A percentile compares a stretch with the other conserved stretches of the same genome.
Conservation (phyloP, 2,797 vertebrate genomes). For the Halcyon smyrnensis region DNA sequence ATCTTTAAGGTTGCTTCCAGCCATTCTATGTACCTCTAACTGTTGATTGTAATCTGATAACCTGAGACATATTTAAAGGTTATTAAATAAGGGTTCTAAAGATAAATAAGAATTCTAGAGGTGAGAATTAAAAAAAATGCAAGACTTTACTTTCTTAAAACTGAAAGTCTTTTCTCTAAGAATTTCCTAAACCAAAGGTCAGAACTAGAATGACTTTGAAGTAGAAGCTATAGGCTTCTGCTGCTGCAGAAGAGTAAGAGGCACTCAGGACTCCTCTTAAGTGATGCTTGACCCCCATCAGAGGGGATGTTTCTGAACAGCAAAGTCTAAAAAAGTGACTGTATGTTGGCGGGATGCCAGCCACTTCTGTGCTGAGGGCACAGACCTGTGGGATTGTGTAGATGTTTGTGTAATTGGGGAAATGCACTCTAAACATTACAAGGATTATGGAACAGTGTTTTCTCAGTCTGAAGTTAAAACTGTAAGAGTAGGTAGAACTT, state of each 20-base stretch:
- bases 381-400: neutral
- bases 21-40: neutral
- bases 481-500: neutral
- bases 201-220: neutral
- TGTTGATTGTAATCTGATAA: neutral
- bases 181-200: neutral
- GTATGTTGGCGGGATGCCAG: neutral
- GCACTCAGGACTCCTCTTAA: neutral
- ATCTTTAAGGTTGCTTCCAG: too few species aligned
- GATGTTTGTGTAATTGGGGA: neutral
- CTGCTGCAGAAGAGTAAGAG: neutral
- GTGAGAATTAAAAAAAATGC: neutral
- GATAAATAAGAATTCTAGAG: neutral
- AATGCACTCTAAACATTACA: neutral
- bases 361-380: neutral
- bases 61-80: neutral
- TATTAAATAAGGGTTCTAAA: neutral
- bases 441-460: neutral
- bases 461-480: neutral
- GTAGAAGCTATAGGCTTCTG: neutral
- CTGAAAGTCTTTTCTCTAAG: neutral
- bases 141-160: neutral
- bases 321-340: neutral
- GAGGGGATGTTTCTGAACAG: too few species aligned
- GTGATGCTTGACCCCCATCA: neutral